These are phyloP conservation scores for Eulemur coronatus DNA, from an alignment of 2,797 vertebrate species.

Conservation along the genomic window DNA sequence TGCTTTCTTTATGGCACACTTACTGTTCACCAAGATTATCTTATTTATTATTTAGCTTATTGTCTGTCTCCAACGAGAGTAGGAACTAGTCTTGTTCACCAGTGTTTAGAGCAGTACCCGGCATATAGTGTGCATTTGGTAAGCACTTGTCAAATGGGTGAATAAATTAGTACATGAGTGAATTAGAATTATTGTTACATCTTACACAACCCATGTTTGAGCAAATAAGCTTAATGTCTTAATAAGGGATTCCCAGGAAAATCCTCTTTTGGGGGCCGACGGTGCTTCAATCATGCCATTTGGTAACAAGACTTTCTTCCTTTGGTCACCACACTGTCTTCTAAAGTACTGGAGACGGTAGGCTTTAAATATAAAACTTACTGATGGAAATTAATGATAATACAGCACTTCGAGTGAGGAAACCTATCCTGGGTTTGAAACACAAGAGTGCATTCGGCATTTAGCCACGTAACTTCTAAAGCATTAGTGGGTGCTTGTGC, in stretches of 20 bases:
- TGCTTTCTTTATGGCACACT: not conserved
- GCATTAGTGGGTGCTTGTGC: not conserved
- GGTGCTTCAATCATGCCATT: not conserved
- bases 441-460: not conserved
- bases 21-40: not conserved
- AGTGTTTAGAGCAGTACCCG: not conserved
- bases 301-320: not conserved
- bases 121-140: not conserved
- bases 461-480: not conserved
- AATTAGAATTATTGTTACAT: not conserved
- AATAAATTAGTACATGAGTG: not conserved
- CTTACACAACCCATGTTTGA: not conserved
- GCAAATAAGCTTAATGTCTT: not conserved
- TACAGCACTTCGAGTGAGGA: not conserved
- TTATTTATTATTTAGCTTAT: not conserved
- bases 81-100: not conserved
- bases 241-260: not conserved
- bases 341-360: not conserved
- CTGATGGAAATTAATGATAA: not conserved
- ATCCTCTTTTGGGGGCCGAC: not conserved
- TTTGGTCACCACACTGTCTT: not conserved
- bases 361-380: not conserved
- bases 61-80: not conserved
- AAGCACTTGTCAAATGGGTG: not conserved
- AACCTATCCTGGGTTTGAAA: not conserved